These are phyloP conservation scores for Ictalurus furcatus DNA, from an alignment of 2,113 vertebrate genomes.

Conservation along the genomic window DNA sequence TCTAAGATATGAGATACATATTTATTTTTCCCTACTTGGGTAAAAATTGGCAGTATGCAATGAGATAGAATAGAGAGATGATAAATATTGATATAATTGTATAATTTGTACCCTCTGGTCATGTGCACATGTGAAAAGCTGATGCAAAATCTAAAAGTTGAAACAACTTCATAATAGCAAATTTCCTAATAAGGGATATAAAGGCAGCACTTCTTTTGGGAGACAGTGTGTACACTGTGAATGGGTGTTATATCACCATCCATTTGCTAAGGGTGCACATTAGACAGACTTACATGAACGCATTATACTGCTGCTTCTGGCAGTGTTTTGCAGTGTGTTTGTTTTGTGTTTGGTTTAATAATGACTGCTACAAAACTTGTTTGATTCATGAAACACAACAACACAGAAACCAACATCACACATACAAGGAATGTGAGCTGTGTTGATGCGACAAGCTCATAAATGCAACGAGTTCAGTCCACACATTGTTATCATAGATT, in stretches of 20 bases:
- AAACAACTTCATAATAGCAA: not conserved
- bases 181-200: not conserved
- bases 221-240: not conserved
- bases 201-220: not conserved
- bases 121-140: slow-evolving; percentile 8
- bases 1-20: not conserved
- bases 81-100: not conserved
- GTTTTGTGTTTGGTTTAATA: not conserved
- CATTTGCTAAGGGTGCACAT: not conserved
- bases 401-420: not conserved
- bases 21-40: not conserved
- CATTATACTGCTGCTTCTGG: slow-evolving; percentile 3
- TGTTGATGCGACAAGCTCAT: not conserved
- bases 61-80: not conserved
- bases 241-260: slow-evolving; percentile 17
- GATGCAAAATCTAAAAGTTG: not conserved
- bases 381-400: not conserved
- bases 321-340: slow-evolving; percentile 7
- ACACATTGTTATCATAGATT: not conserved
- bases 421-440: not conserved
- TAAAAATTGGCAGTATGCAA: not conserved
- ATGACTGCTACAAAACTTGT: not conserved
- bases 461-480: not conserved
- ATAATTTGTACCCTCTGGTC: not conserved
- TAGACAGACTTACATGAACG: not conserved